Conservation (phyloP, 2,888 invertebrate species). For the Oscheius sp. region DNA sequence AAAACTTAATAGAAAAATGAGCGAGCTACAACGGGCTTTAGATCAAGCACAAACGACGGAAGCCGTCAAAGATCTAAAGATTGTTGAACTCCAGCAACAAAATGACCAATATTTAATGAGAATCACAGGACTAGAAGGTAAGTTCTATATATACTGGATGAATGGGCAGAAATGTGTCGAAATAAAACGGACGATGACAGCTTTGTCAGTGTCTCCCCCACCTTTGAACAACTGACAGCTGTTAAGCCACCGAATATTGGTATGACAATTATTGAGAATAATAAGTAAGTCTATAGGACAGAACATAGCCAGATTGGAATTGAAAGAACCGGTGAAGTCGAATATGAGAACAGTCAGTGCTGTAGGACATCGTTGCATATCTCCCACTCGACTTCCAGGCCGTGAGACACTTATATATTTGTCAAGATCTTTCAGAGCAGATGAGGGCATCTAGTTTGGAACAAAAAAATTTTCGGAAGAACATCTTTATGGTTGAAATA, state of each 20-base stretch:
- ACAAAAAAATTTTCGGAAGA: neutral
- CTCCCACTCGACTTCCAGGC: neutral
- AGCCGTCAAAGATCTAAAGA: constrained; percentile 23
- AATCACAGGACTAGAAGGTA: constrained; percentile 24
- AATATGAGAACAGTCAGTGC: constrained; percentile 18
- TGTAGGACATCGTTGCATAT: too few species aligned
- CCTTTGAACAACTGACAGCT: constrained; percentile 6
- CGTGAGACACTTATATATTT: neutral
- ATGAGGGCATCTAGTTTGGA: neutral
- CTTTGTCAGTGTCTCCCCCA: constrained; percentile 20
- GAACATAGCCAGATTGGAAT: neutral
- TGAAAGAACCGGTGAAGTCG: neutral
- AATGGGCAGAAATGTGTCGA: constrained; percentile 8
- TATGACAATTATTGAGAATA: too few species aligned
- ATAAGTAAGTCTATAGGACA: too few species aligned
- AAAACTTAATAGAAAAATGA: neutral
- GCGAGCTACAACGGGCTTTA: neutral
- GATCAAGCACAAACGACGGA: constrained; percentile 8
- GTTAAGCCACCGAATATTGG: too few species aligned
- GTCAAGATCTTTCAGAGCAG: neutral
- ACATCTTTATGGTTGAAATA: neutral
- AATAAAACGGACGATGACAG: constrained; percentile 24
- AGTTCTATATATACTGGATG: neutral
- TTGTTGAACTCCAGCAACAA: constrained; percentile 15
- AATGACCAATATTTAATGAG: constrained; percentile 2